These are phyloP conservation scores for Taurulus bubalis DNA, from an alignment of 2,113 vertebrate genomes.

Conservation along the genomic window DNA sequence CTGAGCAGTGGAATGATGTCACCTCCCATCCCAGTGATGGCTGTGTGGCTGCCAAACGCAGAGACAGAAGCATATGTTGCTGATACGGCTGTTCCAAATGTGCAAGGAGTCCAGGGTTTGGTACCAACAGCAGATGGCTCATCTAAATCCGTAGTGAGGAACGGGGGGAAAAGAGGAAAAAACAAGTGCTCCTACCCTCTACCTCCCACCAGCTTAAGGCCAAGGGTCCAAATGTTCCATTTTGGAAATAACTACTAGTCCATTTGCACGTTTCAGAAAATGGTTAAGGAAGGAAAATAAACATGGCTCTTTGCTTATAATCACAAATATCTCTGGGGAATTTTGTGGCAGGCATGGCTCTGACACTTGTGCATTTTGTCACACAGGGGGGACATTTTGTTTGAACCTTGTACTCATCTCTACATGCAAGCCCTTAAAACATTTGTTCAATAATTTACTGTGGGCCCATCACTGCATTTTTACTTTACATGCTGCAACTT, in stretches of 20 bases:
- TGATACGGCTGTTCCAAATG: conserved; percentile 75
- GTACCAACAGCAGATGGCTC: conserved; percentile 77
- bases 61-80: conserved; percentile 78
- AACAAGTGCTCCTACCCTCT: conserved; percentile 46
- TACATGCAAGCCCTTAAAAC: not conserved
- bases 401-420: not conserved
- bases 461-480: not conserved
- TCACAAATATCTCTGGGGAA: conserved; percentile 11
- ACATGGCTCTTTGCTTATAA: not conserved
- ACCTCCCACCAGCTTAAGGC: conserved; percentile 51
- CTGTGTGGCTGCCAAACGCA: conserved; percentile 69
- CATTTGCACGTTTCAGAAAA: conserved; percentile 35
- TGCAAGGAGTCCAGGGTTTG: conserved; percentile 65
- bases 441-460: not conserved
- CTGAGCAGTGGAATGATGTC: conserved; percentile 71
- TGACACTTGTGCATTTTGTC: not conserved
- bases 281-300: conserved; percentile 4
- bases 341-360: not conserved
- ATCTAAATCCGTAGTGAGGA: conserved; percentile 67
- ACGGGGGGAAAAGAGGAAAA: conserved; percentile 28
- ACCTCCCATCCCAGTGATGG: conserved; percentile 65
- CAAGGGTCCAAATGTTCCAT: conserved; percentile 66
- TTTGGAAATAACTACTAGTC: conserved; percentile 48
- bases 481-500: conserved; percentile 28
- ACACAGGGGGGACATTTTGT: not conserved